Conservation (phyloP, 2,888 invertebrate species). For the Erannis defoliaria region DNA sequence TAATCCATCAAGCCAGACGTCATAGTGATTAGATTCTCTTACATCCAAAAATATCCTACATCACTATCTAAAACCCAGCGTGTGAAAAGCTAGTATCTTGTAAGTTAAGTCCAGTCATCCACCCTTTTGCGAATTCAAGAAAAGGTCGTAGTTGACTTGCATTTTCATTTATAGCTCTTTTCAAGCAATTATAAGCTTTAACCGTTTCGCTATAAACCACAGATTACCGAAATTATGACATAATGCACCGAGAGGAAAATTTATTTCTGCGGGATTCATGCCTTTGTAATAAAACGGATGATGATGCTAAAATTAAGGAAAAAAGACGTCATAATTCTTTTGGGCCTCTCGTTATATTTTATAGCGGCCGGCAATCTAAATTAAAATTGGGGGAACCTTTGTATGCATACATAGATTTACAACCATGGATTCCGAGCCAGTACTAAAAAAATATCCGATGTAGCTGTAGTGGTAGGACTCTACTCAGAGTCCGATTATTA, state of each 20-base stretch:
- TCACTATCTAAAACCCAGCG: background rate
- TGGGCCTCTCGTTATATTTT: conserved; percentile 15
- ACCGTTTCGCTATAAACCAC: conserved; percentile 7
- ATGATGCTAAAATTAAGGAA: conserved; percentile 16
- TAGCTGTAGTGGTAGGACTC: too few relatives aligned
- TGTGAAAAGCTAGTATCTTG: background rate
- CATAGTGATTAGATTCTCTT: too few relatives aligned
- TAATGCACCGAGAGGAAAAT: conserved; percentile 22
- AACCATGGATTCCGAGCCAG: too few relatives aligned
- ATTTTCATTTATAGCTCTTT: conserved; percentile 31
- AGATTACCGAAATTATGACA: conserved; percentile 1
- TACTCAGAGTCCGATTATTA: too few relatives aligned
- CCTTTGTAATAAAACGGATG: conserved; percentile 29
- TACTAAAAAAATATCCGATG: too few relatives aligned
- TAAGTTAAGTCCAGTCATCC: conserved; percentile 31
- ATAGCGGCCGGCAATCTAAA: conserved; percentile 2
- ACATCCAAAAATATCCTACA: too few relatives aligned
- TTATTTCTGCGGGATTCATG: conserved; percentile 17
- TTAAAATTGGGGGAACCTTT: background rate
- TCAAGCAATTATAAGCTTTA: conserved; percentile 28
- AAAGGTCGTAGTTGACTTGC: conserved; percentile 42
- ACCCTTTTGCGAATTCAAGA: conserved; percentile 40
- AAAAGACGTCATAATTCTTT: conserved; percentile 14
- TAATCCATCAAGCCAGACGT: too few relatives aligned
- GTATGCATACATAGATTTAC: too few relatives aligned